Evolutionary conservation across 1,140 invertebrate species (phyloP).

Genomic region (Physella acuta): DNA sequence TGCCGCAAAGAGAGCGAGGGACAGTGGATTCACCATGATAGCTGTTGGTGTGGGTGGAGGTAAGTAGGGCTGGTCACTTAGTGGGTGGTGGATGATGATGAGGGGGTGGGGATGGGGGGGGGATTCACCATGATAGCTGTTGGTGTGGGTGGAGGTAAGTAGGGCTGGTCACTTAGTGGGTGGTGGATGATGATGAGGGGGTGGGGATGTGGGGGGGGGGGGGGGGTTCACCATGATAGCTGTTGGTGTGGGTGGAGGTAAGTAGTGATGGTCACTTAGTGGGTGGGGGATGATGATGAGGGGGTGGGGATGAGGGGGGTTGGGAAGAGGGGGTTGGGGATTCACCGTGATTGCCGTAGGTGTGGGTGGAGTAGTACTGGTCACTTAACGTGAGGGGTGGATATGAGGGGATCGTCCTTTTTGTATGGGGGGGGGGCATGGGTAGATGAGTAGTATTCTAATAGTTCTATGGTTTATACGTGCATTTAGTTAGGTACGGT

Average conservation of each 20-base stretch:
- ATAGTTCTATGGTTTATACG: too few relatives aligned
- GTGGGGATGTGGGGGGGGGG: background rate
- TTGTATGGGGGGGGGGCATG: background rate
- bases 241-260: background rate
- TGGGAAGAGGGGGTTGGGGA: too few relatives aligned
- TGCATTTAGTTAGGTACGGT: too few relatives aligned
- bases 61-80: too few relatives aligned
- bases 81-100: too few relatives aligned
- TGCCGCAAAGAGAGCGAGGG: background rate
- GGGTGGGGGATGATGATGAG: too few relatives aligned
- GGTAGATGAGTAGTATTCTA: too few relatives aligned
- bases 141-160: background rate
- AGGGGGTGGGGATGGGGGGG: background rate
- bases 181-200: too few relatives aligned
- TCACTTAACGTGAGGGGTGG: background rate
- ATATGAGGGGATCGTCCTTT: background rate
- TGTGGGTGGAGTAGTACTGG: too few relatives aligned
- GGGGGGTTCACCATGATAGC: background rate
- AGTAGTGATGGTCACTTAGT: too few relatives aligned
- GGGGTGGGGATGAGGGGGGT: background rate
- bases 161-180: too few relatives aligned
- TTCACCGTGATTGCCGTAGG: background rate
- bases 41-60: background rate
- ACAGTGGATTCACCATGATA: background rate
- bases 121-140: background rate